Evolutionary conservation across 2,888 invertebrate genomes (phyloP).

Genomic region (Pterostichus madidus): DNA sequence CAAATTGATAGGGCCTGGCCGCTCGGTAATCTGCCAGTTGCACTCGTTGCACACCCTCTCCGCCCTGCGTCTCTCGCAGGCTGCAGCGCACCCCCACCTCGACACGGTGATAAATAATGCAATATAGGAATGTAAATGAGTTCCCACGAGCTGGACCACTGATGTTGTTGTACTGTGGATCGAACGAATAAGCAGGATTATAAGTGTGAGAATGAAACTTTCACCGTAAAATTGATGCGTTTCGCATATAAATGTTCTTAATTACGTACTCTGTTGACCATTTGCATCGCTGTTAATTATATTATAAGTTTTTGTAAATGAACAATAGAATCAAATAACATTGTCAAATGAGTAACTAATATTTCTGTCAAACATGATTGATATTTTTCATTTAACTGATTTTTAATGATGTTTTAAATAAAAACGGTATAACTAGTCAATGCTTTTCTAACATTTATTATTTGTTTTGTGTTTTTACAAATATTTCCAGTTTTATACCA

Average conservation of each 20-base stretch:
- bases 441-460: too few species aligned
- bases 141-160: slow-evolving; percentile 57
- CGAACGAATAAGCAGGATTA: not conserved
- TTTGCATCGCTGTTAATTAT: too few species aligned
- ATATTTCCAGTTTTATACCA: too few species aligned
- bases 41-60: slow-evolving; percentile 56
- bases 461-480: too few species aligned
- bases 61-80: not conserved
- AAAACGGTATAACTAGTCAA: too few species aligned
- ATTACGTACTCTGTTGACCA: too few species aligned
- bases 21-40: slow-evolving; percentile 66
- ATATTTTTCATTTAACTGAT: too few species aligned
- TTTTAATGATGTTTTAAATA: too few species aligned
- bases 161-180: slow-evolving; percentile 31
- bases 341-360: too few species aligned
- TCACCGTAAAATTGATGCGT: not conserved
- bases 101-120: slow-evolving; percentile 65
- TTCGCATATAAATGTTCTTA: not conserved
- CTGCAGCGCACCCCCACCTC: not conserved
- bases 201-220: not conserved
- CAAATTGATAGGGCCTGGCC: slow-evolving; percentile 66
- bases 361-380: too few species aligned
- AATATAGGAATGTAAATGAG: slow-evolving; percentile 67
- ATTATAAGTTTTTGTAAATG: too few species aligned
- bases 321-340: too few species aligned